phyloP scores from a whole-genome alignment of 2,888 invertebrate genomes.

The Aphodius granarius region DNA sequence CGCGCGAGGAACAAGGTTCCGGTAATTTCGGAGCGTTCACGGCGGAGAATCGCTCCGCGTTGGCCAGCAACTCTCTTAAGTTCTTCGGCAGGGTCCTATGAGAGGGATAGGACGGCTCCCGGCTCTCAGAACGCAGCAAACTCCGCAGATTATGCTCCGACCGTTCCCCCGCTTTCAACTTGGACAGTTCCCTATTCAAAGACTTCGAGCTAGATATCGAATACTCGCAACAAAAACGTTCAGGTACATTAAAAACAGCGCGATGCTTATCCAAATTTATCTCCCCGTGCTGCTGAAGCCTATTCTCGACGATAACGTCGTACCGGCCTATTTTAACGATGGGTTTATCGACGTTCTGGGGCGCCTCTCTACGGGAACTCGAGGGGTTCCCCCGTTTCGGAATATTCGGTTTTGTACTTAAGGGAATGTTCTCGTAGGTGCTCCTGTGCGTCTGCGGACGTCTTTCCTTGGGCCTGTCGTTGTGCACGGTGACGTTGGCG shows the following conservation, averaged over 20 bases:
- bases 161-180: constrained; percentile 19
- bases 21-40: neutral
- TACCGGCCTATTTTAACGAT: constrained; percentile 32
- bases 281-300: neutral
- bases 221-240: constrained; percentile 17
- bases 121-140: constrained; percentile 18
- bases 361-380: constrained; percentile 23
- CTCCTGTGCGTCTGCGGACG: constrained; percentile 27
- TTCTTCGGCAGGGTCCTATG: constrained; percentile 47
- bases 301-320: constrained; percentile 28
- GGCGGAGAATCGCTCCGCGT: constrained; percentile 29
- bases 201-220: constrained; percentile 10
- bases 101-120: constrained; percentile 33
- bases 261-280: constrained; percentile 28
- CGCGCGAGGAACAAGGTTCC: constrained; percentile 29
- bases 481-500: constrained; percentile 32
- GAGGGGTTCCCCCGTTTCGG: constrained; percentile 26
- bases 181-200: constrained; percentile 20
- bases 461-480: neutral
- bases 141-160: constrained; percentile 25
- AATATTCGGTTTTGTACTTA: constrained; percentile 21
- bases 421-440: constrained; percentile 34
- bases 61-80: constrained; percentile 40
- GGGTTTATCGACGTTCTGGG: constrained; percentile 32
- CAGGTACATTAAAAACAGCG: constrained; percentile 29